Conservation (phyloP, 2,797 vertebrate species). For the Enteromius viviparus region DNA sequence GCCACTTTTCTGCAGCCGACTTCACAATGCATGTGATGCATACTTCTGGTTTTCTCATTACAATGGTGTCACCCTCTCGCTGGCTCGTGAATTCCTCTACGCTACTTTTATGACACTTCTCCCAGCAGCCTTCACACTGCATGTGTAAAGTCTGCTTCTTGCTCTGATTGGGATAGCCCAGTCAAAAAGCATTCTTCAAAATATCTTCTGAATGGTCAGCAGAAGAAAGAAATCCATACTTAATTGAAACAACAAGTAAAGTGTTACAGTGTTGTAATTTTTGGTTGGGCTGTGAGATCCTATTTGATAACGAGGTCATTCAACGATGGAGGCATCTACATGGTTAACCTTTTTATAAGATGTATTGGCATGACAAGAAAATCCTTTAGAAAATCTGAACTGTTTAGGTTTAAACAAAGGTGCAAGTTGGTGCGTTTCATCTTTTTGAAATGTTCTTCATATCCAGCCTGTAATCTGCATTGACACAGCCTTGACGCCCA, state of each 20-base stretch:
- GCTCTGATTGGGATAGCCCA: neutral
- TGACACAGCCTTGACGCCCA: slow-evolving; percentile 41
- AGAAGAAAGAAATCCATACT: neutral
- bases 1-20: slow-evolving; percentile 43
- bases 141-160: neutral
- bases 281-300: neutral
- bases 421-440: slow-evolving; percentile 15
- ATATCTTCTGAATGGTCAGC: neutral
- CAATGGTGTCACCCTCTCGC: slow-evolving; percentile 51
- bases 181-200: neutral
- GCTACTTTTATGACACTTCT: slow-evolving; percentile 49
- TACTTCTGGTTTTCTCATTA: slow-evolving; percentile 62
- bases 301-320: neutral
- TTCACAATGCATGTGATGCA: slow-evolving; percentile 41
- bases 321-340: neutral
- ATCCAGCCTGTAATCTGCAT: slow-evolving; percentile 39
- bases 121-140: slow-evolving; percentile 17
- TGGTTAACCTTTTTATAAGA: neutral
- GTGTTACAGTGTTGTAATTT: neutral
- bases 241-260: neutral
- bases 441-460: slow-evolving; percentile 28
- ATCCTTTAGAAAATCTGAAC: slow-evolving; percentile 21
- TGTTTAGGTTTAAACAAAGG: slow-evolving; percentile 36
- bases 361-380: neutral
- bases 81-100: slow-evolving; percentile 38